phyloP scores from a whole-genome alignment of 1,140 invertebrate species.

The Pseudomyrmex concolor region DNA sequence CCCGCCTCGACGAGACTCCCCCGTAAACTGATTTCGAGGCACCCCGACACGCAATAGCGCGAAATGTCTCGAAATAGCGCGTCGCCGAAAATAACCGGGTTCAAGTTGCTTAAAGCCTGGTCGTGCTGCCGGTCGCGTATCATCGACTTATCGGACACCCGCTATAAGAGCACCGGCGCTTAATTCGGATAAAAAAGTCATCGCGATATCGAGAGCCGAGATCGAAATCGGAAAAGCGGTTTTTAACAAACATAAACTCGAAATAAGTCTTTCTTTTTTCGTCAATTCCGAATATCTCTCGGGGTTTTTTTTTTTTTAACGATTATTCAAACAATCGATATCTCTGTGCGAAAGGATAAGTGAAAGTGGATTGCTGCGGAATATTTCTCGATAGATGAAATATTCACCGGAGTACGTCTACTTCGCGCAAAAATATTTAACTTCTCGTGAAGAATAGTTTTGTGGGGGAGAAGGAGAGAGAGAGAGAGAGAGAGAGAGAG shows the following conservation, averaged over 20 bases:
- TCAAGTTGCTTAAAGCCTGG: conserved; percentile 70
- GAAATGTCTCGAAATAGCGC: conserved; percentile 77
- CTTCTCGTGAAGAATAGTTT: conserved; percentile 22
- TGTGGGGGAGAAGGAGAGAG: neutral
- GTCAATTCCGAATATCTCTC: neutral
- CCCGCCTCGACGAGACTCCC: conserved; percentile 69
- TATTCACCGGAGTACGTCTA: neutral
- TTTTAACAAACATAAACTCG: neutral
- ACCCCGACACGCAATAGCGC: conserved; percentile 69
- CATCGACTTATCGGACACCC: conserved; percentile 62
- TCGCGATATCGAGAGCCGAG: neutral
- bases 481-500: too few species aligned
- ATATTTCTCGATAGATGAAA: neutral
- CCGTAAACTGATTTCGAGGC: conserved; percentile 76
- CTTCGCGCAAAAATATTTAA: conserved; percentile 28
- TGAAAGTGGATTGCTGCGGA: neutral
- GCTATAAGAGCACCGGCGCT: conserved; percentile 32
- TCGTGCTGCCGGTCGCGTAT: conserved; percentile 55
- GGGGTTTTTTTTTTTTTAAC: neutral
- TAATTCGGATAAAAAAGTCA: too few species aligned
- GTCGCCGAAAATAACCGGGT: conserved; percentile 77
- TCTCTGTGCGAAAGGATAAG: neutral
- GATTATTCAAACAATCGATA: neutral
- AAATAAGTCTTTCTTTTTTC: neutral
- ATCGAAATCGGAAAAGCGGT: neutral